Base-by-base conservation (phyloP, 1,140 invertebrate genomes). In the Portunus trituberculatus region DNA sequence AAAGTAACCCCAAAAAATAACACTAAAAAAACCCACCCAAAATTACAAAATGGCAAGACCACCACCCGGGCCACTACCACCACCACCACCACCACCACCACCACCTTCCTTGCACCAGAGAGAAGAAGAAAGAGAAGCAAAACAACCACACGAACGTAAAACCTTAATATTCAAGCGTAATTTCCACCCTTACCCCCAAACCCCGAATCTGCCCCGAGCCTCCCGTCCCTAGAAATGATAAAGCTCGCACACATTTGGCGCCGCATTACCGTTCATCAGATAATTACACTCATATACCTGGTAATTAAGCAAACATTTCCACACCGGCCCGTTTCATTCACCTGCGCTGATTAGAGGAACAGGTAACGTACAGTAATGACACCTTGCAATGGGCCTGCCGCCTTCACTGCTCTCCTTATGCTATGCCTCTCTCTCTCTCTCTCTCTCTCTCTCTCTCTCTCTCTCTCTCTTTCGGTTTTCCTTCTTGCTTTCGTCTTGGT, bases 201-300 rank as follows among this genome's bases (percentile, higher is more conserved):
- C 16, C 52, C 52, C 52, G 48, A 39, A 6, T 6, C 39, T 39
- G 1, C 39, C 39, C 39, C 39, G 6, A 39, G 1, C 39, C 39
- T 39, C 39, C 39, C 52, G 12, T 10, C 67, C 67, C 67, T 20
- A n/a, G n/a, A 20, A 76, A 76, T 76, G 67, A 76, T 76, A 76
- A 76, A 76, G 67, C 67, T 20, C 67, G 39, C 39, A 76, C 67
- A 76, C 67, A 76, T 76, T 76, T 76, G 67, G 67, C 67, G 67
- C 67, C 67, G 67, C 67, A 76, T 76, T 76, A 76, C 67, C 67
- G 67, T 76, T 20, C 67, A 76, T 76, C 67, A 76, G 67, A 76
- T 76, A 76, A 76, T 76, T 76, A 76, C 67, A 76, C 67, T 76
- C 67, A 76, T 76, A 76, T 76, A 76, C 67, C 67, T 76, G 67